These are phyloP conservation scores for Crambe crambe DNA, from an alignment of 37 sponge, comb jelly and placozoan species.

Conservation along the genomic window DNA sequence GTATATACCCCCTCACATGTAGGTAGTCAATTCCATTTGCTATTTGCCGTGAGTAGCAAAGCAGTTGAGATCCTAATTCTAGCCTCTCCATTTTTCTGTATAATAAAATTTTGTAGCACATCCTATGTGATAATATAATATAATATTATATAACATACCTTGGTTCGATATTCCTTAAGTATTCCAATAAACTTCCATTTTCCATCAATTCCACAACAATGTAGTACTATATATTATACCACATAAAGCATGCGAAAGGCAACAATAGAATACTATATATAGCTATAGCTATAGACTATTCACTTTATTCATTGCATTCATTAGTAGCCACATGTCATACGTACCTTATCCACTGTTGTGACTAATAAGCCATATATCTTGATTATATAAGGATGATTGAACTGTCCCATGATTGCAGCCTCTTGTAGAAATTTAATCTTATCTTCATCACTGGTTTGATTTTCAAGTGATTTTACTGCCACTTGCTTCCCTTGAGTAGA, in stretches of 20 bases:
- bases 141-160: neutral
- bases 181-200: conserved; percentile 8
- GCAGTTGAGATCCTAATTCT: neutral
- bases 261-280: neutral
- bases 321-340: neutral
- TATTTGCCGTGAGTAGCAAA: conserved; percentile 22
- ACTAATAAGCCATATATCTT: neutral
- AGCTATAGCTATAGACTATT: neutral
- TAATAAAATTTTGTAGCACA: neutral
- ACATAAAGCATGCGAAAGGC: neutral
- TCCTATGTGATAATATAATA: no score
- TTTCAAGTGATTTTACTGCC: conserved; percentile 22
- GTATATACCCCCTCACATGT: neutral
- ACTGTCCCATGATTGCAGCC: conserved; percentile 45
- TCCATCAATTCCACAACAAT: conserved; percentile 27
- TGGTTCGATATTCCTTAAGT: neutral
- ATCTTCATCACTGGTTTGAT: conserved; percentile 2
- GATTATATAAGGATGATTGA: conserved; percentile 23
- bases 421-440: conserved; percentile 24
- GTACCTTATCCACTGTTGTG: neutral
- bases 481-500: neutral
- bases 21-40: conserved; percentile 22
- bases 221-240: neutral
- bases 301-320: neutral
- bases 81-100: neutral